Evolutionary conservation across 2,797 vertebrate genomes (phyloP), one percentile per base, ranked within the genome.

Genomic region (Rhynchotus rufescens): DNA sequence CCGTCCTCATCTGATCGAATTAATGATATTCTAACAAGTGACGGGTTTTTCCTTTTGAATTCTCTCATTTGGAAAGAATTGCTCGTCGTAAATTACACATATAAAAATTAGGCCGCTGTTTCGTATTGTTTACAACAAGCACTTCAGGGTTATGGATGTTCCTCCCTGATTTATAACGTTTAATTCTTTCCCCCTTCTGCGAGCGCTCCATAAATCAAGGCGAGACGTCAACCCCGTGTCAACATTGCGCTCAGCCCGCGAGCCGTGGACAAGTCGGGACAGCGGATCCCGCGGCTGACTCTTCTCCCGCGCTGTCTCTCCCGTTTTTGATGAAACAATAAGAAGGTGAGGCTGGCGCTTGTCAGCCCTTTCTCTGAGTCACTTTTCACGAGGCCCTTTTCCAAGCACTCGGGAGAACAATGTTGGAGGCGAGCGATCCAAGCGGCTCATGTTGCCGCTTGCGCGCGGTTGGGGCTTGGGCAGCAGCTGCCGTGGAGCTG

Each of bases 291-390:
- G 40, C 36, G 89, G 97, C 66, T 86, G 74, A 86, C 81, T 94
- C 52, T 75, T 90, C 96, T 86, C 92, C 93, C 94, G 85, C 84
- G 22, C 80, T 82, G 78, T 86, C 90, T 94, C 96, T 92, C 90
- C 95, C 94, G 86, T 96, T 97, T 96, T 96, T 92, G 91, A 95
- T 88, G 93, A 97, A 96, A 98, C 97, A 97, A 96, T 97, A 87
- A 93, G 93, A 97, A 97, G 97, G 97, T 97, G 97, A 98, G 97
- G 97, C 95, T 96, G 94, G 97, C 95, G 92, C 92, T 96, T 93
- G 94, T 94, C 97, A 97, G 95, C 92, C 94, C 94, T 92, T 97
- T 95, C 80, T 96, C 95, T 98, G 97, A 98, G 95, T 98, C 98
- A 98, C 89, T 84, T 92, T 95, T 96, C 93, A 92, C 97, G 96